Conservation (phyloP, 30 jellyfish, hydroid and myxozoan genomes). For the Chironex yamaguchii region DNA sequence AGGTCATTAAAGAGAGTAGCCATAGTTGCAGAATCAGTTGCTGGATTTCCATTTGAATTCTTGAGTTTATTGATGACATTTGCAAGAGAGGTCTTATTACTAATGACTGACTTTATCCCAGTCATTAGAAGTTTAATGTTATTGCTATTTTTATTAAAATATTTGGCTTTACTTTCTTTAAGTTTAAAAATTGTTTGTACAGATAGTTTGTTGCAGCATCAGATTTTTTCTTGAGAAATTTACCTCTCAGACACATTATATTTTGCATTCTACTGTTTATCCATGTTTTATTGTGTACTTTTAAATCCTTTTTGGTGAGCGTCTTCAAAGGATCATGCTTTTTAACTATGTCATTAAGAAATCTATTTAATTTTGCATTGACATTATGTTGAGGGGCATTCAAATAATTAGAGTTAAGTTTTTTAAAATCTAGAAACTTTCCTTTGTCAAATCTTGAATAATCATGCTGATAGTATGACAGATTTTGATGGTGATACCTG, state of each 20-base stretch:
- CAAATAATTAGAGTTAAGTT: constrained; percentile 13
- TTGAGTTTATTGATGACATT: constrained; percentile 50
- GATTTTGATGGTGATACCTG: constrained; percentile 22
- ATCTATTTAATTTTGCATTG: constrained; percentile 16
- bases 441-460: constrained; percentile 22
- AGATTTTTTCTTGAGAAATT: constrained; percentile 35
- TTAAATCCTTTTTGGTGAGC: constrained; percentile 21
- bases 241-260: constrained; percentile 36
- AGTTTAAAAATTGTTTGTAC: constrained; percentile 35
- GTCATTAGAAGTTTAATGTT: constrained; percentile 37
- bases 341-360: constrained; percentile 33
- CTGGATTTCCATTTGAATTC: constrained; percentile 61
- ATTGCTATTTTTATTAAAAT: constrained; percentile 42
- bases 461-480: constrained; percentile 38
- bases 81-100: constrained; percentile 23
- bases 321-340: too few species aligned
- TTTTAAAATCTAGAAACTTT: background rate
- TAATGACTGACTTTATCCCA: constrained; percentile 49
- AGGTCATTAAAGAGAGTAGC: constrained; percentile 33
- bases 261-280: constrained; percentile 48
- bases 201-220: constrained; percentile 30
- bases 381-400: background rate
- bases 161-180: constrained; percentile 19
- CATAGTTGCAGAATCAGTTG: constrained; percentile 57
- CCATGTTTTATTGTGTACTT: constrained; percentile 48